phyloP scores from a whole-genome alignment of 53 echinoderm and acorn worm genomes.

The Apostichopus leukothele region DNA sequence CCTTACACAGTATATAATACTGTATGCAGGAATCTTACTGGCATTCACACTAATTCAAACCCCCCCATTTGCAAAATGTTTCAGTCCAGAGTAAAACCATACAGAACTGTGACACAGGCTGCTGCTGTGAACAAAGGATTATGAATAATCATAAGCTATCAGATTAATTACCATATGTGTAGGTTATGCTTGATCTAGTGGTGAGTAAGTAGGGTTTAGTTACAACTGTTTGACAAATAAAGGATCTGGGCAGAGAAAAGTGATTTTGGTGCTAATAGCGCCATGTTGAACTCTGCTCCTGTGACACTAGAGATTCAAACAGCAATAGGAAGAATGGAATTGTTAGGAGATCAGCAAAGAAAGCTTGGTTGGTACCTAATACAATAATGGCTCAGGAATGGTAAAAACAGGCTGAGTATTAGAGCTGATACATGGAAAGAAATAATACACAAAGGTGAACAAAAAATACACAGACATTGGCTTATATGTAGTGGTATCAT shows the following conservation, averaged over 20 bases:
- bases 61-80: slow-evolving; percentile 17
- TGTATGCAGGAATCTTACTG: background rate
- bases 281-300: slow-evolving; percentile 38
- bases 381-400: no score
- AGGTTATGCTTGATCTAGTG: slow-evolving; percentile 34
- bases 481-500: no score
- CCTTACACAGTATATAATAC: background rate
- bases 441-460: no score
- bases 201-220: slow-evolving; percentile 43
- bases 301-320: slow-evolving; percentile 4
- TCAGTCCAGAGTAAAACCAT: slow-evolving; percentile 11
- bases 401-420: no score
- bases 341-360: background rate
- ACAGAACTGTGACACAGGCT: slow-evolving; percentile 18
- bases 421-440: no score
- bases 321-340: background rate
- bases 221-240: slow-evolving; percentile 47
- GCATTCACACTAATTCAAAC: background rate
- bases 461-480: no score
- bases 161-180: slow-evolving; percentile 43
- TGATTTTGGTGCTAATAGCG: slow-evolving; percentile 38
- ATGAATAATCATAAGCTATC: slow-evolving; percentile 36
- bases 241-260: slow-evolving; percentile 30
- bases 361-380: no score
- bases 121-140: slow-evolving; percentile 26